Base-by-base conservation (phyloP, 1,140 invertebrate genomes). In the Ceratosolen fusciceps region DNA sequence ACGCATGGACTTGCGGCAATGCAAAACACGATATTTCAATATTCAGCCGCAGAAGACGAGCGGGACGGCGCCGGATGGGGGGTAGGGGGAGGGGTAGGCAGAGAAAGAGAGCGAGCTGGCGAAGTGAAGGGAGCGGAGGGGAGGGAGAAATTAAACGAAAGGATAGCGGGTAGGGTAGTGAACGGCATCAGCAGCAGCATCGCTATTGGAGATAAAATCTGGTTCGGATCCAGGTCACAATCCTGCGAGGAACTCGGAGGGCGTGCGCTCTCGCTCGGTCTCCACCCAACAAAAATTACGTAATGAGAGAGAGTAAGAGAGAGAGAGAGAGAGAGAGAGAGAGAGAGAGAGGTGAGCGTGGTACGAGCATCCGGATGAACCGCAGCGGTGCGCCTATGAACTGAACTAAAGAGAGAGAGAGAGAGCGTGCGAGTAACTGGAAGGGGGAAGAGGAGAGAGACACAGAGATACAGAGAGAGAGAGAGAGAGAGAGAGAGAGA, bases 211-310 rank as follows among this genome's bases (percentile, higher is more conserved):
- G 74, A 77, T 80, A 77, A 80, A 80, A 80, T 80, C 79, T 77
- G 79, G 49, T 81, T 81, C 58, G 75, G 73, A 81, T 81, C 75
- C 80, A 81, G 80, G 80, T 81, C 80, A 81, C 80, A 81, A 76
- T 58, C 49, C 67, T 73, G 43, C 49, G 43, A 52, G 52, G 9
- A 54, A 43, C 31, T 74, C 73, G 2, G 19, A 26, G 54, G 34
- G 49, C 37, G n/a, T 60, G 24, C 21, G 62, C 47, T 37, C 21
- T 52, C 24, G 5, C 37, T 71, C 37, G 21, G 5, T 3, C 10
- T 26, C 10, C 54, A 8, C 29, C 47, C 21, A n/a, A 60, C 72
- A 80, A 74, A 76, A 76, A 67, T 80, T 77, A 80, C 68, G 74
- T 80, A 80, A 80, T 62, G 47, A 80, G 74, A 58, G 26, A 73